Percentiles rank a stretch among this genome's conserved stretches.
phyloP scores from a whole-genome alignment of 2,113 vertebrate species.

The Leptobrachium ailaonicum region DNA sequence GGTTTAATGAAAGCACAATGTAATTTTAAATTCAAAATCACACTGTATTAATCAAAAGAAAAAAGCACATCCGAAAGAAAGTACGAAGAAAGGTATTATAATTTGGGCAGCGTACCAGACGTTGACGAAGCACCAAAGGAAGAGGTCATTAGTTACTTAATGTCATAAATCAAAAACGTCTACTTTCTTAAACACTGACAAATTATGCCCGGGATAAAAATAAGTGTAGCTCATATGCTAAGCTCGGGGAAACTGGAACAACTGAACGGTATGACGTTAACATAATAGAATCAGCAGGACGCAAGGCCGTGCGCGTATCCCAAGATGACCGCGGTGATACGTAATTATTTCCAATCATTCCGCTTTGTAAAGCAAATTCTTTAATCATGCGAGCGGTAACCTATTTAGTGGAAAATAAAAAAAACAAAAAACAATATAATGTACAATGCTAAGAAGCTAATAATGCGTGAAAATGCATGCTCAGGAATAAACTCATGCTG shows the following conservation, averaged over 20 bases:
- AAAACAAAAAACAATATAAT: not conserved
- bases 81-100: slow-evolving; percentile 24
- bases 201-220: slow-evolving; percentile 54
- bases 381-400: not conserved
- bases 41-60: slow-evolving; percentile 51
- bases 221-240: slow-evolving; percentile 7
- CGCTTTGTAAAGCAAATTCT: not conserved
- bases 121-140: slow-evolving; percentile 59
- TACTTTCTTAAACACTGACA: slow-evolving; percentile 62
- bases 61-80: slow-evolving; percentile 21
- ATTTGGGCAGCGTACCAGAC: slow-evolving; percentile 41
- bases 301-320: not conserved
- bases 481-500: not conserved
- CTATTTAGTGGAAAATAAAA: not conserved
- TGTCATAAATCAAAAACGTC: slow-evolving; percentile 54
- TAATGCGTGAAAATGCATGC: not conserved
- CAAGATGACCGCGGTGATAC: not conserved
- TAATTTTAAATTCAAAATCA: slow-evolving; percentile 36
- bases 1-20: slow-evolving; percentile 39
- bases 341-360: not conserved
- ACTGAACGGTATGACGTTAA: too few species aligned
- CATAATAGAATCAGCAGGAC: not conserved
- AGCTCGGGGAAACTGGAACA: not conserved
- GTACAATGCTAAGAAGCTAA: not conserved
- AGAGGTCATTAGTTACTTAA: slow-evolving; percentile 56